A percentile compares a stretch with the other conserved stretches of the same genome.
Conservation (phyloP, 1,140 invertebrate species). For the Drosophila littoralis region DNA sequence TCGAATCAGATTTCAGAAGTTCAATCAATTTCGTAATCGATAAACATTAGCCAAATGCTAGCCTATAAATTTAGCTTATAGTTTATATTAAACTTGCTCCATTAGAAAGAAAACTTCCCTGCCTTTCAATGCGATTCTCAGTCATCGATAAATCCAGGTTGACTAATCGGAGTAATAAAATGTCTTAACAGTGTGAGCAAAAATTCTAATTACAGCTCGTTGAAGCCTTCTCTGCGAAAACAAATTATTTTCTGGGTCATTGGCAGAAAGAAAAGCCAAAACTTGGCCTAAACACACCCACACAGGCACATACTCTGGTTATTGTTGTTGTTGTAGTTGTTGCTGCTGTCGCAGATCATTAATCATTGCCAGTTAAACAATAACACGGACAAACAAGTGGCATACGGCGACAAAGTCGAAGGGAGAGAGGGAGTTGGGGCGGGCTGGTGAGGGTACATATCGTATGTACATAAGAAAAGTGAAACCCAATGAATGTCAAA, state of each 20-base stretch:
- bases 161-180: background rate
- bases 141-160: constrained; percentile 21
- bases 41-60: no score
- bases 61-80: no score
- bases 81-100: no score
- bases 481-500: constrained; percentile 70
- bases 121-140: background rate
- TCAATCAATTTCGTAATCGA: no score
- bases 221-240: background rate
- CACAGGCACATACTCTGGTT: constrained; percentile 31
- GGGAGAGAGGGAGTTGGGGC: constrained; percentile 15
- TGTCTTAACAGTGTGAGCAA: background rate
- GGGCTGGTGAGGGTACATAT: background rate
- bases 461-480: constrained; percentile 51
- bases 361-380: constrained; percentile 79
- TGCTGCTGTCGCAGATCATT: constrained; percentile 57
- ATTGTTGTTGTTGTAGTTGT: constrained; percentile 9
- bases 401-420: constrained; percentile 28
- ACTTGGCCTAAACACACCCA: constrained; percentile 11
- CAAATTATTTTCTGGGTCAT: constrained; percentile 65
- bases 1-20: no score
- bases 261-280: constrained; percentile 66
- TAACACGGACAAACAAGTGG: constrained; percentile 64
- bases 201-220: constrained; percentile 14
- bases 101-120: no score